Evolutionary conservation across 1,140 invertebrate species (phyloP).

Genomic region (Aphelenchoides avenae): DNA sequence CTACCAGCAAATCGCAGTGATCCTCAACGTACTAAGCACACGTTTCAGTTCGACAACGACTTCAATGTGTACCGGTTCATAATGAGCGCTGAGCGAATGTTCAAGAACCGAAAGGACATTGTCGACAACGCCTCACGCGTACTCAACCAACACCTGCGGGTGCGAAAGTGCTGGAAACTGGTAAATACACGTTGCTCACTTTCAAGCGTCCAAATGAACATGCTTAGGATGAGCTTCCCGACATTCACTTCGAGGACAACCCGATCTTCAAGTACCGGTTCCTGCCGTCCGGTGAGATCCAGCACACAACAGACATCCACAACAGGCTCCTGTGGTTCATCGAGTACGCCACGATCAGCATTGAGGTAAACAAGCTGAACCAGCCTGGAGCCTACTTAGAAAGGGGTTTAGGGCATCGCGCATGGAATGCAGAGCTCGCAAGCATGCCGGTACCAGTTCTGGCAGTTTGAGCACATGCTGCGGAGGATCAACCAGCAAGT

Average conservation of each 20-base stretch:
- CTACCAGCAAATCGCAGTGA: slow-evolving; percentile 2
- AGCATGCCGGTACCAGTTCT: slow-evolving; percentile 54
- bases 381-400: background rate
- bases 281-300: slow-evolving; percentile 52
- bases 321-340: slow-evolving; percentile 58
- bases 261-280: slow-evolving; percentile 49
- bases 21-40: background rate
- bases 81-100: slow-evolving; percentile 43
- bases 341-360: slow-evolving; percentile 54
- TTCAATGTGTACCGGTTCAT: slow-evolving; percentile 59
- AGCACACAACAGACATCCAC: slow-evolving; percentile 37
- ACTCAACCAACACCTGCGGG: slow-evolving; percentile 51
- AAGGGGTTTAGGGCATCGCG: slow-evolving; percentile 49
- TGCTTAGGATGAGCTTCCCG: slow-evolving; percentile 48
- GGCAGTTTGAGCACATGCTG: slow-evolving; percentile 60
- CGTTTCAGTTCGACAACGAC: slow-evolving; percentile 54
- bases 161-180: slow-evolving; percentile 52
- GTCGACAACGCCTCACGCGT: slow-evolving; percentile 49
- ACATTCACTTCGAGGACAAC: slow-evolving; percentile 56
- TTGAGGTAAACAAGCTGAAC: slow-evolving; percentile 44
- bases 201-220: background rate
- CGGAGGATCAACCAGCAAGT: slow-evolving; percentile 52
- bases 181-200: too few species aligned
- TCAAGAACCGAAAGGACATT: slow-evolving; percentile 47
- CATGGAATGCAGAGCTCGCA: slow-evolving; percentile 51